Percentiles rank a stretch among this genome's conserved stretches.
Conservation (phyloP, 2,888 invertebrate genomes). For the Yponomeuta plumbellus region DNA sequence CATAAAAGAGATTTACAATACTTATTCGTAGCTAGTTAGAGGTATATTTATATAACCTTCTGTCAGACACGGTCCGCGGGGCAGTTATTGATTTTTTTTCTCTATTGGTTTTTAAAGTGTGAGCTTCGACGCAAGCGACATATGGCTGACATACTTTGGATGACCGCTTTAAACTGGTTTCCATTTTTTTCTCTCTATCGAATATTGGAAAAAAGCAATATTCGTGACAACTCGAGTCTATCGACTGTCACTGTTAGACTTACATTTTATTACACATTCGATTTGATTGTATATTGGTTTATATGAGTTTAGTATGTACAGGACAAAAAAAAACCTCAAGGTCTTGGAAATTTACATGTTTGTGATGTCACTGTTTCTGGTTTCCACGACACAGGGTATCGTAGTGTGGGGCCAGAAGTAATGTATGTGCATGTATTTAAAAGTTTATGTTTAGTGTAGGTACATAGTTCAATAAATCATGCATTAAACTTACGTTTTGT, state of each 20-base stretch:
- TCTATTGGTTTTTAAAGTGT: slow-evolving; percentile 44
- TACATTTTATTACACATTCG: background rate
- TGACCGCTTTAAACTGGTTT: slow-evolving; percentile 39
- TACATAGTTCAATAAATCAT: too few relatives aligned
- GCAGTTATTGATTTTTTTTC: slow-evolving; percentile 57
- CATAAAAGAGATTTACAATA: slow-evolving; percentile 73
- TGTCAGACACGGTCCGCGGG: slow-evolving; percentile 56
- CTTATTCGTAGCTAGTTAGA: slow-evolving; percentile 68
- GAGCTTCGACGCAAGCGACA: slow-evolving; percentile 42
- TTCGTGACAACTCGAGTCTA: background rate
- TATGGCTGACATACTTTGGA: slow-evolving; percentile 64
- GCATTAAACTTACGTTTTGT: background rate
- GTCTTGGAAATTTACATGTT: too few relatives aligned
- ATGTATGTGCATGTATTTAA: too few relatives aligned
- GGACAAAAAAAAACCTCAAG: too few relatives aligned
- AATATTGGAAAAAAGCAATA: slow-evolving; percentile 11
- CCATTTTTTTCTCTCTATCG: slow-evolving; percentile 41
- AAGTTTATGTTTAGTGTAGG: too few relatives aligned
- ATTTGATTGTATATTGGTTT: too few relatives aligned
- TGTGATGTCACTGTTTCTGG: too few relatives aligned
- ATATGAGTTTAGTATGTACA: too few relatives aligned
- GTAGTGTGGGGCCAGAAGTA: too few relatives aligned
- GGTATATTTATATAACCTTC: slow-evolving; percentile 59
- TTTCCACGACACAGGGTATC: too few relatives aligned
- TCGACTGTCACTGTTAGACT: background rate